A percentile compares a stretch with the other conserved stretches of the same genome.
Conservation (phyloP, 2,888 invertebrate genomes). For the Cataglyphis albicans region DNA sequence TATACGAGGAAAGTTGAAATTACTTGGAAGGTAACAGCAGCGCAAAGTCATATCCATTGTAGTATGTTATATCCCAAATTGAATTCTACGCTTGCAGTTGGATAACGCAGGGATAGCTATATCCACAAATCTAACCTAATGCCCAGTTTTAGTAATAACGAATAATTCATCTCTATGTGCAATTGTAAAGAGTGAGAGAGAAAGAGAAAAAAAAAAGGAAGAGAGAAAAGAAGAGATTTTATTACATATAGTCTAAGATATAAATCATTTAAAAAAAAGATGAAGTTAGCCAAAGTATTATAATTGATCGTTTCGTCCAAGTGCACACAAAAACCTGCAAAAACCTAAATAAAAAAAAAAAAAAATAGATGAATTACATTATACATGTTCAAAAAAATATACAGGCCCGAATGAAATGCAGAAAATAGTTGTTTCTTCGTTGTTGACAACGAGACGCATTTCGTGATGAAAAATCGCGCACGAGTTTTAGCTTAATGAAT, state of each 20-base stretch:
- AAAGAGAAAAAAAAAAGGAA: too few species aligned
- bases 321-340: neutral
- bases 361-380: neutral
- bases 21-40: constrained; percentile 10
- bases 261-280: neutral
- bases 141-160: constrained; percentile 30
- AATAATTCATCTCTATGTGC: neutral
- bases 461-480: neutral
- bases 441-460: neutral
- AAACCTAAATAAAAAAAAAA: neutral
- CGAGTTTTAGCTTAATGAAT: constrained; percentile 23
- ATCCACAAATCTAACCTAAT: constrained; percentile 14
- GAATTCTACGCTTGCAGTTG: constrained; percentile 28
- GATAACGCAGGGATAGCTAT: constrained; percentile 8
- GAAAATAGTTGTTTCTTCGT: neutral
- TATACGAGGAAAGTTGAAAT: constrained; percentile 27
- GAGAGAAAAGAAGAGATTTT: too few species aligned
- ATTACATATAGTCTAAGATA: too few species aligned
- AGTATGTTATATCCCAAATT: constrained; percentile 27
- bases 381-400: neutral
- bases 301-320: neutral
- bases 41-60: constrained; percentile 10
- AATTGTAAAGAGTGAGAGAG: neutral
- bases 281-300: neutral
- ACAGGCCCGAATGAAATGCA: neutral